Evolutionary conservation across 2,797 vertebrate species (phyloP), one percentile per base, ranked within the genome.

Genomic region (Apogon hyalosoma): DNA sequence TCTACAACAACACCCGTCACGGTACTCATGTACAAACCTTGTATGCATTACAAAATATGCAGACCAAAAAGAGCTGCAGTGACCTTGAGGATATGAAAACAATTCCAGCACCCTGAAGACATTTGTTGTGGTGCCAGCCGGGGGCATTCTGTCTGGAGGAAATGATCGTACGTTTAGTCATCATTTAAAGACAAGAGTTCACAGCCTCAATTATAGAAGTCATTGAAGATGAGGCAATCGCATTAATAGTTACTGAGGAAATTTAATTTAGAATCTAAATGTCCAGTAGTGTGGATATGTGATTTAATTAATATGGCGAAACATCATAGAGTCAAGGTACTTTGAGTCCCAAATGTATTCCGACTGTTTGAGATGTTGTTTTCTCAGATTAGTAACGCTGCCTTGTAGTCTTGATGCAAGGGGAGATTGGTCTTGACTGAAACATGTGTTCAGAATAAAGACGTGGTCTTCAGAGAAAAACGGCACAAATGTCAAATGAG

Each of bases 391-490:
- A 75, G 49, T 18, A 11, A 84, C 54, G 63, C 53, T 16, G 55
- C 24, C 53, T 69, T 16, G 54, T 51, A 51, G 67, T 72, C 47
- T 7, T 41, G 47, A 76, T 77, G 57, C 61, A 59, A 63, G 16
- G 60, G 60, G 63, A 56, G 62, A 80, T 43, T 36, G 61, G 48
- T 62, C 63, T 67, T 42, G 75, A 79, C 62, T 73, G 36, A 57
- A 74, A 80, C 72, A 54, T 43, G 56, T 88, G 86, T 83, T 67
- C 12, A 1, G 79, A 86, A 87, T 85, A 70, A 79, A 70, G 53
- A 64, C 49, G 6, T 0, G 9, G 60, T 47, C 82, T 80, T 69
- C 3, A 16, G 67, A 73, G 68, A 21, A 72, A 76, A 77, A 68
- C 62, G 48, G 28, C 52, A 69, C 31, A 52, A 59, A 85, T 79